phyloP scores from a whole-genome alignment of 2,113 vertebrate species.

The Corydoras maculifer region DNA sequence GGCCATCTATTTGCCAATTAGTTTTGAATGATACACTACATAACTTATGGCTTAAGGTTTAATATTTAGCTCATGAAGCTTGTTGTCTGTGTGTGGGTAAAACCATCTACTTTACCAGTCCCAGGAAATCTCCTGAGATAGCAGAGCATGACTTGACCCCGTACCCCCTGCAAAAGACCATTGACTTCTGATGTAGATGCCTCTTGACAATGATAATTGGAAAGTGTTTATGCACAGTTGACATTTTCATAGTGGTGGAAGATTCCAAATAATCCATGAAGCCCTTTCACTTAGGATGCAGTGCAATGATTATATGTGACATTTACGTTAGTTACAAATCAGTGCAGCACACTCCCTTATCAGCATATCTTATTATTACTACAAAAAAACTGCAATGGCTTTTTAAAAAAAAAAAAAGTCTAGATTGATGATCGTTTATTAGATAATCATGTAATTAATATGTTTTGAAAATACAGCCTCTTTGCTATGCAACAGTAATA shows the following conservation, averaged over 20 bases:
- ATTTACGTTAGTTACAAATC: conserved; percentile 47
- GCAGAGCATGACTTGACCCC: conserved; percentile 49
- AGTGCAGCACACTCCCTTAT: conserved; percentile 24
- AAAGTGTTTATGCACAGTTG: conserved; percentile 67
- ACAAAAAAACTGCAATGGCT: conserved; percentile 6
- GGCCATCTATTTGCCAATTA: too few relatives aligned
- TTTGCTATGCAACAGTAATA: too few relatives aligned
- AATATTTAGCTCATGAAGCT: not conserved
- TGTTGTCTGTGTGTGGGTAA: conserved; percentile 21
- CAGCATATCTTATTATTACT: conserved; percentile 21
- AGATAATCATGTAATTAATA: too few relatives aligned
- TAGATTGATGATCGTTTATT: too few relatives aligned
- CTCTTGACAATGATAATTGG: conserved; percentile 56
- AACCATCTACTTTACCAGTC: conserved; percentile 21
- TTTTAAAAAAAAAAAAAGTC: not conserved
- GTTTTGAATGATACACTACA: too few relatives aligned
- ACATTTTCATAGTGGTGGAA: conserved; percentile 70
- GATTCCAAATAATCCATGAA: conserved; percentile 55
- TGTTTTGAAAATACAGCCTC: too few relatives aligned
- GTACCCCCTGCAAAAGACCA: conserved; percentile 24
- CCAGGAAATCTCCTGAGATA: conserved; percentile 33
- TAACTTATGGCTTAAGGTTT: too few relatives aligned
- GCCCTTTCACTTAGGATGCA: conserved; percentile 41
- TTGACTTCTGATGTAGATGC: conserved; percentile 17
- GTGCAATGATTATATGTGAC: conserved; percentile 51